Evolutionary conservation across 1,140 invertebrate genomes (phyloP).

Genomic region (Drosophila varians): DNA sequence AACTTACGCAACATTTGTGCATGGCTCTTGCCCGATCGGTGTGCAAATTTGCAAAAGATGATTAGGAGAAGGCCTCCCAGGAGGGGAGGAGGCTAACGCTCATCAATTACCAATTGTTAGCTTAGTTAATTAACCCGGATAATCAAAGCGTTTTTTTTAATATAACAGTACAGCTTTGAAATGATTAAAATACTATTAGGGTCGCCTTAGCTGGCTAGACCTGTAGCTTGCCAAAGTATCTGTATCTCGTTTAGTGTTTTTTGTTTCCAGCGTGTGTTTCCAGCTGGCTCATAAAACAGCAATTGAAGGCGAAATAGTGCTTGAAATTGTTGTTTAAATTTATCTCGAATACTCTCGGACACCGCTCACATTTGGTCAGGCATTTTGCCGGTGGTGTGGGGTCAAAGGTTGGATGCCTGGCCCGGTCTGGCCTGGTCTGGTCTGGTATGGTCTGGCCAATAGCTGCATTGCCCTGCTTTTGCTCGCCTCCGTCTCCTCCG

Average conservation of each 20-base stretch:
- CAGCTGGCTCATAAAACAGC: conserved; percentile 57
- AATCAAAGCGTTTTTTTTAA: conserved; percentile 52
- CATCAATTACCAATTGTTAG: conserved; percentile 74
- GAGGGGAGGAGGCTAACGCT: conserved; percentile 5
- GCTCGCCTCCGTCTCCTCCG: neutral
- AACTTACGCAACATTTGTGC: conserved; percentile 50
- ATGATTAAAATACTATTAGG: neutral
- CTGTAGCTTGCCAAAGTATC: conserved; percentile 6
- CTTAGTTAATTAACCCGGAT: conserved; percentile 68
- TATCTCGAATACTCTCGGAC: conserved; percentile 20
- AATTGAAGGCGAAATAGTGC: conserved; percentile 46
- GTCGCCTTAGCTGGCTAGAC: neutral
- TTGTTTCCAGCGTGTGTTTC: no score
- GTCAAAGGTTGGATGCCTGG: conserved; percentile 36
- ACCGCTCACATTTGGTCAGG: conserved; percentile 19
- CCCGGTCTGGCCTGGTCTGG: no score
- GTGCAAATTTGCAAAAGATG: conserved; percentile 50
- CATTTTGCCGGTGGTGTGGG: conserved; percentile 9
- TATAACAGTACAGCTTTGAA: conserved; percentile 1
- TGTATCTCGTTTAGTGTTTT: conserved; percentile 9
- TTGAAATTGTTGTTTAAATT: conserved; percentile 56
- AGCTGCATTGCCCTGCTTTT: neutral
- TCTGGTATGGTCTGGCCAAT: no score
- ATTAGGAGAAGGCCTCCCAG: conserved; percentile 36
- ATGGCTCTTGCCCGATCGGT: conserved; percentile 30